Evolutionary conservation across 2,888 invertebrate genomes (phyloP).

Genomic region (Pterostichus niger): DNA sequence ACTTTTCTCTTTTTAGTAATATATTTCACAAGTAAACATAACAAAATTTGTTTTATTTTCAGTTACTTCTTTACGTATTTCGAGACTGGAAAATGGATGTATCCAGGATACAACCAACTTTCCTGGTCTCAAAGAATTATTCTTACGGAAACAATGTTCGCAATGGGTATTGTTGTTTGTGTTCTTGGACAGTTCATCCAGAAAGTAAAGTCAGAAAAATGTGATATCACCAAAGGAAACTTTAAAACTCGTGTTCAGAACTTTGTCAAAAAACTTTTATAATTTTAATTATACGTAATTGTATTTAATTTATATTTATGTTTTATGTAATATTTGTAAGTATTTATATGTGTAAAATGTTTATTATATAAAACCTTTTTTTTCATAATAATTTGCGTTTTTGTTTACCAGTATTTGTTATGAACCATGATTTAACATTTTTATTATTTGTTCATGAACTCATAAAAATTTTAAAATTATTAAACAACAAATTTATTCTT

Average conservation of each 20-base stretch:
- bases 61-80: constrained; percentile 71
- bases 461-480: too few relatives aligned
- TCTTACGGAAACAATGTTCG: constrained; percentile 56
- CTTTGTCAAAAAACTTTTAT: constrained; percentile 55
- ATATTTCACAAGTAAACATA: too few relatives aligned
- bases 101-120: constrained; percentile 71
- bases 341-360: constrained; percentile 1
- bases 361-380: neutral
- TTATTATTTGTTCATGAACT: too few relatives aligned
- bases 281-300: constrained; percentile 18
- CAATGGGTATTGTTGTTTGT: constrained; percentile 44
- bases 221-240: constrained; percentile 43
- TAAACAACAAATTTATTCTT: too few relatives aligned
- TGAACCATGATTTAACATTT: too few relatives aligned
- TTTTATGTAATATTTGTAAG: constrained; percentile 6
- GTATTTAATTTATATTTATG: constrained; percentile 2
- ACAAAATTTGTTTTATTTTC: constrained; percentile 67
- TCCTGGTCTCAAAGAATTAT: constrained; percentile 69
- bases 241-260: constrained; percentile 58
- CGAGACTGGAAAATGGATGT: constrained; percentile 72
- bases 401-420: too few relatives aligned
- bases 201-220: constrained; percentile 57
- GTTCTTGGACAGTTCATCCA: constrained; percentile 63
- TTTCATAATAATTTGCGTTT: too few relatives aligned
- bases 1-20: too few relatives aligned